Conservation (phyloP, 2,888 invertebrate species). For the Pristionchus japonicus region DNA sequence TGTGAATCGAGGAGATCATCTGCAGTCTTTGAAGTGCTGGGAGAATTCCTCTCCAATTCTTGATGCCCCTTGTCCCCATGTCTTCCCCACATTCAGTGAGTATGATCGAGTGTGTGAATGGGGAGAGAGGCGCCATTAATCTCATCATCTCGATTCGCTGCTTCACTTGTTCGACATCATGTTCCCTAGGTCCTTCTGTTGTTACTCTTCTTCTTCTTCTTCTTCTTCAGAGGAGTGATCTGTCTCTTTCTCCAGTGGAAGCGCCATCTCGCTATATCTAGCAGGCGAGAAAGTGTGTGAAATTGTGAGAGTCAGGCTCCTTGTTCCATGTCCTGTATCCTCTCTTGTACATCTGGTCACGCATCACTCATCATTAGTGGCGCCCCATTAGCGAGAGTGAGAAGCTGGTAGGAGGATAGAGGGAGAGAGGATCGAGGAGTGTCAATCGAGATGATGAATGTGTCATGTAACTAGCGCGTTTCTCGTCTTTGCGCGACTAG, state of each 20-base stretch:
- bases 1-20: too few species aligned
- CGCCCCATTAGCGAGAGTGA: slow-evolving; percentile 23
- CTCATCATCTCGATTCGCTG: slow-evolving; percentile 13
- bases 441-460: background rate
- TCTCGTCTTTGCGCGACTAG: background rate
- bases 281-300: too few species aligned
- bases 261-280: too few species aligned
- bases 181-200: background rate
- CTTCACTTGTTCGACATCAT: slow-evolving; percentile 28
- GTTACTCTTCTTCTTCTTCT: too few species aligned
- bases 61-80: too few species aligned
- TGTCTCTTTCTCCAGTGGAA: too few species aligned
- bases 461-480: background rate
- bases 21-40: slow-evolving; percentile 6
- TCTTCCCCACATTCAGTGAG: background rate
- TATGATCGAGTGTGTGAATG: background rate
- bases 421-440: background rate
- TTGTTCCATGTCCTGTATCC: too few species aligned
- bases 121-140: background rate
- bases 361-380: slow-evolving; percentile 35
- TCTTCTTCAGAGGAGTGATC: too few species aligned
- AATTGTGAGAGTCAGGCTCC: too few species aligned
- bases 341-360: slow-evolving; percentile 19
- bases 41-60: background rate
- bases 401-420: background rate